Percentiles rank a stretch among this genome's conserved stretches.
phyloP scores from a whole-genome alignment of 1,140 invertebrate genomes.

The Vanessa tameamea region DNA sequence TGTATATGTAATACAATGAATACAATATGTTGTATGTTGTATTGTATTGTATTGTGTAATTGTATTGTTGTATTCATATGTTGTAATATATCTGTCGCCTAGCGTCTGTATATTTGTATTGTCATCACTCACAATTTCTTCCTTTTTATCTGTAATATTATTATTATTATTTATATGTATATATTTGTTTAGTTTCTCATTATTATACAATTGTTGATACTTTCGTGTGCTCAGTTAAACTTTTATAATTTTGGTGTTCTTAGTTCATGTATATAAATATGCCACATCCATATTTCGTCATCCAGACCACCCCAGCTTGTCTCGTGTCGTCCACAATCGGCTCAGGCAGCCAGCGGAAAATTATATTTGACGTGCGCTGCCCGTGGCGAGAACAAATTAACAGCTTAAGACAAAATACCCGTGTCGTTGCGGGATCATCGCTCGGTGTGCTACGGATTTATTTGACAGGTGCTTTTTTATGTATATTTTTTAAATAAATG shows the following conservation, averaged over 20 bases:
- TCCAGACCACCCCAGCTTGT: conserved; percentile 49
- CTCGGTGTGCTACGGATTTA: conserved; percentile 45
- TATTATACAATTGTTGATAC: too few species aligned
- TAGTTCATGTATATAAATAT: not conserved
- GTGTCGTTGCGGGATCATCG: conserved; percentile 69
- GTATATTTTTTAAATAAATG: not conserved
- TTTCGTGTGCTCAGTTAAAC: not conserved
- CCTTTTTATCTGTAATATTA: too few species aligned
- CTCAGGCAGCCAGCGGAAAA: conserved; percentile 72
- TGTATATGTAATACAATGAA: too few species aligned
- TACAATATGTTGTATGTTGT: too few species aligned
- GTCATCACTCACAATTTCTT: too few species aligned
- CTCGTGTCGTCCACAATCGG: conserved; percentile 72
- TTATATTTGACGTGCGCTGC: conserved; percentile 70
- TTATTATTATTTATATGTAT: too few species aligned
- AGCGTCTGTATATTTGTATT: too few species aligned
- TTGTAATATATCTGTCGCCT: too few species aligned
- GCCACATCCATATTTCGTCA: conserved; percentile 42
- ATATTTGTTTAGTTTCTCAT: too few species aligned
- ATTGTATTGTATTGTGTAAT: too few species aligned
- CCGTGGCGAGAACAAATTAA: conserved; percentile 59
- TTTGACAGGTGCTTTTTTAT: conserved; percentile 47
- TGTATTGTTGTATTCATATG: too few species aligned
- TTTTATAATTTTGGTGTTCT: not conserved
- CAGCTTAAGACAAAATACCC: conserved; percentile 75